These are phyloP conservation scores for Macroteleia sp. DNA, from an alignment of 2,888 invertebrate species.

Conservation along the genomic window DNA sequence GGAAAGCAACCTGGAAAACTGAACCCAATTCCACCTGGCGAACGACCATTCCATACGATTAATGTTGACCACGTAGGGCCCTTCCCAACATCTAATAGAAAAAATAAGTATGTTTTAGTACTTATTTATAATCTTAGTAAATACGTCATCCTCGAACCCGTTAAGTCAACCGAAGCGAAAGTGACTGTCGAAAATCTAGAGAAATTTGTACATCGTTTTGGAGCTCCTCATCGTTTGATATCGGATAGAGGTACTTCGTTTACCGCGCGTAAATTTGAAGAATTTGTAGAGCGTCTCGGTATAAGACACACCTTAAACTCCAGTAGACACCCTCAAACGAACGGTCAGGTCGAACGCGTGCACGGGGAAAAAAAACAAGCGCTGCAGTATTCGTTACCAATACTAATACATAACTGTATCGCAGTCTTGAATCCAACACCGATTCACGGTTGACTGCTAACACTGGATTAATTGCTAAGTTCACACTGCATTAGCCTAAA, in stretches of 20 bases:
- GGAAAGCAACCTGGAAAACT: conserved; percentile 39
- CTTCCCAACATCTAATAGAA: conserved; percentile 22
- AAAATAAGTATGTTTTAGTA: conserved; percentile 56
- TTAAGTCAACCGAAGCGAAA: not conserved
- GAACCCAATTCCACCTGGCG: not conserved
- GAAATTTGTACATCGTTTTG: not conserved
- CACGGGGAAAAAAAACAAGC: too few species aligned
- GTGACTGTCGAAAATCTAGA: not conserved
- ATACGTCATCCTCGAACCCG: conserved; percentile 43
- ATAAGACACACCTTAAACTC: conserved; percentile 43
- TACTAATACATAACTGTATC: too few species aligned
- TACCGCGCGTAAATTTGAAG: conserved; percentile 39
- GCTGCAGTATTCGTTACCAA: too few species aligned
- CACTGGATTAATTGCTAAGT: too few species aligned
- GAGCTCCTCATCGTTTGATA: too few species aligned
- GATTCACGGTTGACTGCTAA: too few species aligned
- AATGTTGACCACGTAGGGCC: conserved; percentile 54
- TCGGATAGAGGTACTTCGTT: conserved; percentile 49
- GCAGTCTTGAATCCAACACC: too few species aligned
- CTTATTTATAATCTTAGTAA: conserved; percentile 19
- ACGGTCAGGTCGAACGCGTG: conserved; percentile 37
- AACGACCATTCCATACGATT: not conserved
- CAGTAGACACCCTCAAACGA: conserved; percentile 45
- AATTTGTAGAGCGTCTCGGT: conserved; percentile 47
- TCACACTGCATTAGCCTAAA: too few species aligned